These are phyloP conservation scores for Drosophila azteca DNA, from an alignment of 1,140 invertebrate species.

Conservation along the genomic window DNA sequence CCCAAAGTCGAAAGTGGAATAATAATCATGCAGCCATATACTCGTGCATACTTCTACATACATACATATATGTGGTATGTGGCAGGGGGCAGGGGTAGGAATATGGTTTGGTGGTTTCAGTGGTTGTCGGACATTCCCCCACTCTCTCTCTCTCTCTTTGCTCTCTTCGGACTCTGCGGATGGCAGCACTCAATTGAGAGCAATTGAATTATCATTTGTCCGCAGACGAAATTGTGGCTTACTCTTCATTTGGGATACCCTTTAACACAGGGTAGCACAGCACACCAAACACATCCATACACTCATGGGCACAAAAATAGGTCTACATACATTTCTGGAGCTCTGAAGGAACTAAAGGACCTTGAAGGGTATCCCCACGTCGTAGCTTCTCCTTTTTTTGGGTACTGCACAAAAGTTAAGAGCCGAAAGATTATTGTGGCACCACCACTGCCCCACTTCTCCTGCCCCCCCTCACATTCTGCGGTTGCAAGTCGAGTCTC, in stretches of 20 bases:
- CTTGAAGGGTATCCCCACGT: too few species aligned
- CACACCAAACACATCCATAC: too few species aligned
- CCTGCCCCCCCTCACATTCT: not conserved
- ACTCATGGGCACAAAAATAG: too few species aligned
- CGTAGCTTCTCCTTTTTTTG: not conserved
- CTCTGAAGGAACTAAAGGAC: too few species aligned
- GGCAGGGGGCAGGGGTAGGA: constrained; percentile 22
- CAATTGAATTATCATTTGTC: constrained; percentile 74
- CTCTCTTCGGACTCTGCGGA: not conserved
- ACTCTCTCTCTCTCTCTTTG: too few species aligned
- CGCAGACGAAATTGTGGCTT: constrained; percentile 25
- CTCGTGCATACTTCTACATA: too few species aligned
- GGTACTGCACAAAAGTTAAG: constrained; percentile 25
- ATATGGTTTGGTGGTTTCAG: constrained; percentile 41
- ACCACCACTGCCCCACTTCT: not conserved
- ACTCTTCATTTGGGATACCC: constrained; percentile 1
- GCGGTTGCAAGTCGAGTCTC: constrained; percentile 6
- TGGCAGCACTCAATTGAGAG: constrained; percentile 67
- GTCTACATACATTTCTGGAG: too few species aligned
- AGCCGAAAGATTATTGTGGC: constrained; percentile 42
- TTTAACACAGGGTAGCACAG: too few species aligned
- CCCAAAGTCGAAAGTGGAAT: constrained; percentile 34
- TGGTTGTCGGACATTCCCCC: constrained; percentile 21
- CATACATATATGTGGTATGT: not conserved
- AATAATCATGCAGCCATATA: constrained; percentile 56